Evolutionary conservation across 2,113 vertebrate genomes (phyloP).

Genomic region (Neodon shergylaensis): DNA sequence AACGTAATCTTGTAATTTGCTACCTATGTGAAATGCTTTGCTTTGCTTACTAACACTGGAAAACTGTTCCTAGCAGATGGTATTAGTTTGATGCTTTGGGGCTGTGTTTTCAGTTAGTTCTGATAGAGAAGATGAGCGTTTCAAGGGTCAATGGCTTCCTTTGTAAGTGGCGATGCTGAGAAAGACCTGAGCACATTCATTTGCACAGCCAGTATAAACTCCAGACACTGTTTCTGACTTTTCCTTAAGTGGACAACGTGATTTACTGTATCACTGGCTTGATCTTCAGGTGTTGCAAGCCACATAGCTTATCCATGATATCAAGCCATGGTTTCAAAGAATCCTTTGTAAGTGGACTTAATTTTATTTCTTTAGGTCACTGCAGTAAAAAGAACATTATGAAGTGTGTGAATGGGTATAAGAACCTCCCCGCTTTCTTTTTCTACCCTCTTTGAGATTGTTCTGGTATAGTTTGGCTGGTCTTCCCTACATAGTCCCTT

Average conservation of each 20-base stretch:
- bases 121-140: slow-evolving; percentile 63
- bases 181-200: slow-evolving; percentile 77
- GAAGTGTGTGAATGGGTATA: not conserved
- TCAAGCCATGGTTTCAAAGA: slow-evolving; percentile 53
- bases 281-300: slow-evolving; percentile 55
- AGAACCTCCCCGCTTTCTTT: not conserved
- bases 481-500: not conserved
- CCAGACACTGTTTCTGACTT: slow-evolving; percentile 37
- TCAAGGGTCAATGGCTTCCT: slow-evolving; percentile 73
- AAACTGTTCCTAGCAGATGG: slow-evolving; percentile 4
- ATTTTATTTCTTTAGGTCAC: slow-evolving; percentile 61
- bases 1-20: not conserved
- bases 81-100: slow-evolving; percentile 56
- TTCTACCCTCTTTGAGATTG: slow-evolving; percentile 10
- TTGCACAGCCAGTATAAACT: slow-evolving; percentile 76
- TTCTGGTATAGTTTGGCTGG: not conserved
- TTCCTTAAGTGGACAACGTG: slow-evolving; percentile 56
- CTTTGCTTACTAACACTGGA: slow-evolving; percentile 45
- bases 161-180: slow-evolving; percentile 73
- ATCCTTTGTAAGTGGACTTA: slow-evolving; percentile 5
- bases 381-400: slow-evolving; percentile 18
- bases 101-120: slow-evolving; percentile 53
- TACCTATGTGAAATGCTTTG: slow-evolving; percentile 1
- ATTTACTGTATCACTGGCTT: slow-evolving; percentile 64
- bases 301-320: slow-evolving; percentile 69